Conservation (phyloP, 1,140 invertebrate species). For the Drosophila miranda region DNA sequence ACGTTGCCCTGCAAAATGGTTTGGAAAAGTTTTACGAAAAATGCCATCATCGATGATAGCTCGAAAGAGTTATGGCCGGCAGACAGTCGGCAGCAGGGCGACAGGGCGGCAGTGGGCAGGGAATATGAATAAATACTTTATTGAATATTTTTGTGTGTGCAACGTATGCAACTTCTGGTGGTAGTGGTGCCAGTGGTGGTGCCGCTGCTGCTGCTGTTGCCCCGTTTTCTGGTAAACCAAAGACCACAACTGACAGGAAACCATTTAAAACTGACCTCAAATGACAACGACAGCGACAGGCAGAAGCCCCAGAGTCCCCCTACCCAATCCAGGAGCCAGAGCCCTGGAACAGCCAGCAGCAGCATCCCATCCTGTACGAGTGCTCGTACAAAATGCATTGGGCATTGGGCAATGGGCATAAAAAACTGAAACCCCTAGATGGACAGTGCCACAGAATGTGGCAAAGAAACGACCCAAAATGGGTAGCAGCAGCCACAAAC, state of each 20-base stretch:
- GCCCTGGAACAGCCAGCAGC: conserved; percentile 9
- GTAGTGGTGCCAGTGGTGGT: background rate
- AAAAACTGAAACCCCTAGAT: conserved; percentile 53
- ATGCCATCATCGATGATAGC: conserved; percentile 30
- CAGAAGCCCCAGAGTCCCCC: conserved; percentile 25
- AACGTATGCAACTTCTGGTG: conserved; percentile 58
- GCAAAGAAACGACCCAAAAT: conserved; percentile 21
- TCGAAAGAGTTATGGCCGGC: conserved; percentile 47
- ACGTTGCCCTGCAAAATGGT: conserved; percentile 40
- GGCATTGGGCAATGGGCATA: conserved; percentile 24
- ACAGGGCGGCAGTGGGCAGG: background rate
- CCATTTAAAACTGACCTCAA: conserved; percentile 78
- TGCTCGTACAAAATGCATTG: conserved; percentile 41
- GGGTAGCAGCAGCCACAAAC: conserved; percentile 62
- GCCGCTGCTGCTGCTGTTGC: conserved; percentile 22
- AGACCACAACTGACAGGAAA: conserved; percentile 77
- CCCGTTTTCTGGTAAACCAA: conserved; percentile 65
- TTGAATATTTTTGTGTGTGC: conserved; percentile 62
- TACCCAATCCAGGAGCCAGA: background rate
- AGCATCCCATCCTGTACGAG: conserved; percentile 1
- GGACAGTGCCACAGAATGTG: conserved; percentile 34
- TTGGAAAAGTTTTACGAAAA: conserved; percentile 36
- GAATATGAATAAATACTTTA: conserved; percentile 78
- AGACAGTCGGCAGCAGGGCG: conserved; percentile 13
- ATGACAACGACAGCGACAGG: conserved; percentile 72